phyloP scores from a whole-genome alignment of 2,113 vertebrate species.

The Plectropomus leopardus region DNA sequence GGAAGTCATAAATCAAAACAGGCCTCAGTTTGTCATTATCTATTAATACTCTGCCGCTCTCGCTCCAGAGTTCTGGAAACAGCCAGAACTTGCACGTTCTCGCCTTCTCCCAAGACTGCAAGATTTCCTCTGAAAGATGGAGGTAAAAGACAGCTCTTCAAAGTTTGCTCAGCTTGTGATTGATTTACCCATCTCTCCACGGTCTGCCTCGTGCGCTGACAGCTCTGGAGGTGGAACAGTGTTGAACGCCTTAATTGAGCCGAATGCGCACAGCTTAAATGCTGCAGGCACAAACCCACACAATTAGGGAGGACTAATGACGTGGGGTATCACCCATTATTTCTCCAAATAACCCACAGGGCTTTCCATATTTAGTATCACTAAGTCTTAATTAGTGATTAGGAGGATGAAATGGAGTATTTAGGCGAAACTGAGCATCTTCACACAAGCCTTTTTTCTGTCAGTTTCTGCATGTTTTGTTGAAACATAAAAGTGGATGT shows the following conservation, averaged over 20 bases:
- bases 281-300: conserved; percentile 70
- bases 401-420: conserved; percentile 48
- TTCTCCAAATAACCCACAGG: conserved; percentile 74
- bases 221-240: conserved; percentile 66
- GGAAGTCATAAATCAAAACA: conserved; percentile 82
- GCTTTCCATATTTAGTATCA: conserved; percentile 62
- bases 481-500: conserved; percentile 23
- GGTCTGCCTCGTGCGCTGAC: conserved; percentile 62
- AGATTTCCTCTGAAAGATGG: conserved; percentile 57
- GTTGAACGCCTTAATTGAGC: conserved; percentile 74
- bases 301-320: conserved; percentile 79
- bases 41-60: conserved; percentile 73
- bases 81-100: conserved; percentile 38
- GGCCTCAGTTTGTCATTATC: conserved; percentile 74
- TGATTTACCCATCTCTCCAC: conserved; percentile 75
- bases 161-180: conserved; percentile 67
- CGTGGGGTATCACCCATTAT: conserved; percentile 70
- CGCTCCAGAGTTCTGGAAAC: conserved; percentile 54
- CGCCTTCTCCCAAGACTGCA: conserved; percentile 49
- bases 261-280: conserved; percentile 53
- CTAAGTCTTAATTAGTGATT: conserved; percentile 72
- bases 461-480: conserved; percentile 22
- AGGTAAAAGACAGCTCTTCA: conserved; percentile 64
- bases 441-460: conserved; percentile 14
- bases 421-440: conserved; percentile 33